A percentile compares a stretch with the other conserved stretches of the same genome.
Conservation (phyloP, 2,797 vertebrate genomes). For the Salarias fasciatus region DNA sequence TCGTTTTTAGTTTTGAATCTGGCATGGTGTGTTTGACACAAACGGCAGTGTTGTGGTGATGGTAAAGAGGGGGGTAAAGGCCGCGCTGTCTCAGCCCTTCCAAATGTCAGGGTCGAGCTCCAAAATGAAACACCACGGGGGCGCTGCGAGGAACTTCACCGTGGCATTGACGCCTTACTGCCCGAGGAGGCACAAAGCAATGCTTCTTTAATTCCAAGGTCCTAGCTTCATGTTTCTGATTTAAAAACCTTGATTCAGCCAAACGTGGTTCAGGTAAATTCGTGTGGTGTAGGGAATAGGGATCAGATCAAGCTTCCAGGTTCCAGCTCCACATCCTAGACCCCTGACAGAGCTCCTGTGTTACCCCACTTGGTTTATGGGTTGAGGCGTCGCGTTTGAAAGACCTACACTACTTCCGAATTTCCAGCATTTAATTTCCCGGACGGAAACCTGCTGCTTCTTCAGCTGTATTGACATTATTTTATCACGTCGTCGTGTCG, state of each 20-base stretch:
- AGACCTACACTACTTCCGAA: slow-evolving; percentile 40
- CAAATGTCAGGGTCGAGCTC: slow-evolving; percentile 38
- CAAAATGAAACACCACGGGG: slow-evolving; percentile 32
- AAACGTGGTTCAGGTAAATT: slow-evolving; percentile 11
- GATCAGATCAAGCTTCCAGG: slow-evolving; percentile 16
- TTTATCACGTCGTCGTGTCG: slow-evolving; percentile 45
- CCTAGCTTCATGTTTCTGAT: slow-evolving; percentile 22
- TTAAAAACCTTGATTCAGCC: background rate
- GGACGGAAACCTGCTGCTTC: slow-evolving; percentile 49
- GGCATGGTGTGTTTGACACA: slow-evolving; percentile 27
- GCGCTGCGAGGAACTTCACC: slow-evolving; percentile 58
- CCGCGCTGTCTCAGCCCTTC: slow-evolving; percentile 13
- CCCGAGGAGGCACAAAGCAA: slow-evolving; percentile 62
- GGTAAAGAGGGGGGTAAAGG: slow-evolving; percentile 22
- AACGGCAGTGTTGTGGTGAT: slow-evolving; percentile 37
- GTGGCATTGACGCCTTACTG: slow-evolving; percentile 63
- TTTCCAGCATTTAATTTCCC: slow-evolving; percentile 23
- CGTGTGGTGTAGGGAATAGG: slow-evolving; percentile 30
- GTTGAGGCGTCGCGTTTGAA: slow-evolving; percentile 29
- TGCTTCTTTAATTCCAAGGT: slow-evolving; percentile 43
- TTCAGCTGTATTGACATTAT: slow-evolving; percentile 28
- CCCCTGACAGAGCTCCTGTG: slow-evolving; percentile 14
- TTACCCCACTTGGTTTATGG: slow-evolving; percentile 25
- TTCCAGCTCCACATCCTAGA: slow-evolving; percentile 30
- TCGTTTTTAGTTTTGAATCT: slow-evolving; percentile 25